Base-by-base conservation (phyloP, 1,140 invertebrate genomes). In the Anoplolepis gracilipes region DNA sequence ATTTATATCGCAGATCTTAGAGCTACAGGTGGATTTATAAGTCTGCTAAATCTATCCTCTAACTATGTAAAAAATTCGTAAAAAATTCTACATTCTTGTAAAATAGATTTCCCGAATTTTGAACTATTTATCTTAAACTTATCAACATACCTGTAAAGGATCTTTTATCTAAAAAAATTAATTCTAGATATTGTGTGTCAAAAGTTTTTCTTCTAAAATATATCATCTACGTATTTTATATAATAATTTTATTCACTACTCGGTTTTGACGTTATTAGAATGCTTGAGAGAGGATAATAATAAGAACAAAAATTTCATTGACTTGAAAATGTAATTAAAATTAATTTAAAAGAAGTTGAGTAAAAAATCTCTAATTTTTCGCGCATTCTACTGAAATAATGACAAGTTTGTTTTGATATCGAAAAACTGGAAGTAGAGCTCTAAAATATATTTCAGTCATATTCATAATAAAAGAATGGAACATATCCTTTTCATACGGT, bases 11-110 rank as follows among this genome's bases (percentile, higher is more conserved):
- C 88, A 90, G 86, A 90, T 91, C 84, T 85, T 87, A 87, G 86
- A 88, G 86, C 85, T 90, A 91, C 88, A 91, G 79, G 88, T 92
- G 88, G 88, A 91, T 91, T 92, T 77, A 82, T 88, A 90, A 89
- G 88, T 76, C 81, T 55, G 76, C 76, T 88, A 77, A 84, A 62
- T 76, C 30, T 22, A 13, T 61, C 39, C 28, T 62, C n/a, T 42
- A 33, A 70, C 3, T 36, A 30, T 13, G 62, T 57, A 19, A 49
- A 46, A 49, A 49, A 53, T 79, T n/a, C 11, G 42, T 65, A 36
- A 79, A 55, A 79, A 3, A 13, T 10, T 53, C n/a, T 22, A n/a
- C 53, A 25, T 59, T 22, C 11, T 76, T 25, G 70, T 4, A 6
- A 75, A 75, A 39, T 49, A 49, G 3, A 13, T 30, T 64, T 62